Evolutionary conservation across 2,888 invertebrate species (phyloP), one percentile per base, ranked within the genome.

Genomic region (Dynastes grantii): DNA sequence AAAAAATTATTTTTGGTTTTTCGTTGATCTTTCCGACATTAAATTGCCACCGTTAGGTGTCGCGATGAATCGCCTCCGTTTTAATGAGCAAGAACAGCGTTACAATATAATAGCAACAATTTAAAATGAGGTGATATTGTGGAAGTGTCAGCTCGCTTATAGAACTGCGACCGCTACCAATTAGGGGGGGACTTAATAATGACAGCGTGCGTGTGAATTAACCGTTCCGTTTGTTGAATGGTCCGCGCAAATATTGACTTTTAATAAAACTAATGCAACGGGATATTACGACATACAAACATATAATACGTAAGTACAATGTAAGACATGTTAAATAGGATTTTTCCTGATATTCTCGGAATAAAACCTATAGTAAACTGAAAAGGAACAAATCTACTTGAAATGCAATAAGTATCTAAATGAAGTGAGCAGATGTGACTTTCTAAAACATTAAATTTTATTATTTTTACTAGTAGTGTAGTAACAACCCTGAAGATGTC

Each of bases 231-330:
- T 61, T 27, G 9, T 11, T 9, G 22, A 22, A 22, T 27, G 22
- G 61, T 61, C 61, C 9, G 61, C 29, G 27, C 37, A 53, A 70
- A 70, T 70, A 70, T 70, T 70, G 70, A 70, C 70, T n/a, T 70
- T 53, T 70, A 70, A 70, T 70, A 70, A 70, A 70, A 53, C 55
- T 53, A 53, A 70, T 53, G 70, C 53, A 16, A 58, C 22, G 55
- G 55, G 55, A 58, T 58, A 67, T 40, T 67, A 67, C 16, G 16
- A 22, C 16, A 67, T 45, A 37, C n/a, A 64, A 32, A 64, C 11
- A 22, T 55, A 29, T 63, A 63, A 63, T 32, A 32, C 32, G n/a
- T 58, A 32, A 27, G 45, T 45, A 45, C 45, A 45, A 11, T 45
- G 8, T 11, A 45, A 45, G 45, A 45, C 45, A 45, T 45, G 2